Evolutionary conservation across 2,888 invertebrate species (phyloP).

Genomic region (Yponomeuta cagnagella): DNA sequence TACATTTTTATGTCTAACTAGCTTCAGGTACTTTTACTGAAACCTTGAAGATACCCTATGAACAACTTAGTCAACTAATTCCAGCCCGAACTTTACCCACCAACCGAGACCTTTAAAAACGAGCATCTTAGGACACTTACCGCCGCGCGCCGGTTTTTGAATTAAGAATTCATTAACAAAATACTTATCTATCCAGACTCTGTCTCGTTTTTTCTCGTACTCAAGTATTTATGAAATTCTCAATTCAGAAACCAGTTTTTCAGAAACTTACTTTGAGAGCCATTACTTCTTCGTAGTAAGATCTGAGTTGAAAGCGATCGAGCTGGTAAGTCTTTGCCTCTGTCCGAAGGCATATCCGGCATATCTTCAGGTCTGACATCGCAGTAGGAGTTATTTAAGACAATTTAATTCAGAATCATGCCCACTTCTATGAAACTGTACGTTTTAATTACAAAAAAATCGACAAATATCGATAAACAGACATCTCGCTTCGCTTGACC

Average conservation of each 20-base stretch:
- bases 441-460: too few relatives aligned
- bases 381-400: conserved; percentile 21
- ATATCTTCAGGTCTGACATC: conserved; percentile 45
- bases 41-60: not conserved
- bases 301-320: conserved; percentile 42
- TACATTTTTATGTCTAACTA: conserved; percentile 11
- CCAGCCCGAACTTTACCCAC: too few relatives aligned
- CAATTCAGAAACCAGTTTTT: too few relatives aligned
- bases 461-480: too few relatives aligned
- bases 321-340: conserved; percentile 44
- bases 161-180: not conserved
- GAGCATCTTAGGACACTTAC: too few relatives aligned
- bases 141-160: too few relatives aligned
- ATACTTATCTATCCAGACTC: not conserved
- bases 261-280: conserved; percentile 39
- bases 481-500: too few relatives aligned
- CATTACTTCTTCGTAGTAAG: conserved; percentile 54
- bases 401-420: too few relatives aligned
- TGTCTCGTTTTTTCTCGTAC: not conserved
- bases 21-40: not conserved
- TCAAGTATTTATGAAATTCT: conserved; percentile 18
- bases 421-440: too few relatives aligned
- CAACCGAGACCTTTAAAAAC: too few relatives aligned
- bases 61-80: too few relatives aligned
- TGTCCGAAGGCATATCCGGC: conserved; percentile 49